Evolutionary conservation across 1,140 invertebrate species (phyloP).

Genomic region (Alviniconcha marisindica): DNA sequence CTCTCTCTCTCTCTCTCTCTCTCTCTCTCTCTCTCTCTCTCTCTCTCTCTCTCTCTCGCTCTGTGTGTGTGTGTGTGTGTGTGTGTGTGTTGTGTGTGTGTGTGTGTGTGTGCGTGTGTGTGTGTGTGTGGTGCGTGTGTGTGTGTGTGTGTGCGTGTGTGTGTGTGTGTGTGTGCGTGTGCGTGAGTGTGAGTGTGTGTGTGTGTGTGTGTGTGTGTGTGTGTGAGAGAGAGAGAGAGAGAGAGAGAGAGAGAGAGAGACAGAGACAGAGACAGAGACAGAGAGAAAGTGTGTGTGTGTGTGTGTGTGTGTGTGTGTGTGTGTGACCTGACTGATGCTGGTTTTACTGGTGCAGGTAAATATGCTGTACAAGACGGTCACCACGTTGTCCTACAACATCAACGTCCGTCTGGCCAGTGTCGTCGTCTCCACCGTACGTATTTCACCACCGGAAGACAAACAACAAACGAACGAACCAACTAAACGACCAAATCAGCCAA

Average conservation of each 20-base stretch:
- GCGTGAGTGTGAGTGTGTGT: not conserved
- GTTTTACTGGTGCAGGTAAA: conserved; percentile 51
- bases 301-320: conserved; percentile 19
- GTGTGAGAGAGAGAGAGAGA: too few relatives aligned
- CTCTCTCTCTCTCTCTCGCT: not conserved
- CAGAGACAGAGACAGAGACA: too few relatives aligned
- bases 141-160: conserved; percentile 7
- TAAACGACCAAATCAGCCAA: too few relatives aligned
- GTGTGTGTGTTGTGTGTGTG: conserved; percentile 20
- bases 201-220: not conserved
- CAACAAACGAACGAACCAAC: too few relatives aligned
- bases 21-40: too few relatives aligned
- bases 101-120: conserved; percentile 4
- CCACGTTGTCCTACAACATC: conserved; percentile 38
- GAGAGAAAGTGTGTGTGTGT: not conserved
- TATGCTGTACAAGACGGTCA: conserved; percentile 47
- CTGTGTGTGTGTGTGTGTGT: conserved; percentile 5
- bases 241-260: not conserved
- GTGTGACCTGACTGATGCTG: conserved; percentile 5
- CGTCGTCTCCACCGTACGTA: conserved; percentile 48
- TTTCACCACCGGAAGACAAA: too few relatives aligned
- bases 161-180: not conserved
- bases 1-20: too few relatives aligned
- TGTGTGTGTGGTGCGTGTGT: conserved; percentile 19
- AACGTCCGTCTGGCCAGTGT: conserved; percentile 43